Percentiles rank a stretch among this genome's conserved stretches.
Conservation (phyloP, 2,888 invertebrate genomes). For the Hedychridium roseum region DNA sequence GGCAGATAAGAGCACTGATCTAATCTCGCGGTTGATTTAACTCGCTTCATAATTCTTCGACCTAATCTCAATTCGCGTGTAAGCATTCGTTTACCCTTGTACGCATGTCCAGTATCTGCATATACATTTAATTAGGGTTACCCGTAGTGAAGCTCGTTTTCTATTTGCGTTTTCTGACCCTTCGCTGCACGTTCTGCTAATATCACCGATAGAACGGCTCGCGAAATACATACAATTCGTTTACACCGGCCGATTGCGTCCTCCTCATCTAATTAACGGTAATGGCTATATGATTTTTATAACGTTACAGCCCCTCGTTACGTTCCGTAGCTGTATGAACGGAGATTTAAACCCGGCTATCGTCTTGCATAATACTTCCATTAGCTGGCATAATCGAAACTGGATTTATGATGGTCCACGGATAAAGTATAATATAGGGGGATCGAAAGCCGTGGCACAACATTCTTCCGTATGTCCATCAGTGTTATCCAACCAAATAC, state of each 20-base stretch:
- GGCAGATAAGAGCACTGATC: conserved; percentile 60
- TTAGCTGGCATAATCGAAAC: conserved; percentile 63
- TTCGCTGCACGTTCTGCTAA: background rate
- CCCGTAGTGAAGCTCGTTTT: conserved; percentile 14
- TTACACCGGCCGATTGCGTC: background rate
- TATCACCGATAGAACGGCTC: too few relatives aligned
- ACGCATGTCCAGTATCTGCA: conserved; percentile 35
- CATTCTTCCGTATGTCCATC: too few relatives aligned
- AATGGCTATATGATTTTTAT: background rate
- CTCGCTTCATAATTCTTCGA: conserved; percentile 62
- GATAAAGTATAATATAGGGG: too few relatives aligned
- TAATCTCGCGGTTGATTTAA: conserved; percentile 62
- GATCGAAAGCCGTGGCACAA: too few relatives aligned
- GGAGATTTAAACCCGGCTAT: conserved; percentile 56
- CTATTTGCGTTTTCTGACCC: conserved; percentile 9
- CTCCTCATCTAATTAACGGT: background rate
- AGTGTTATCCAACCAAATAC: too few relatives aligned
- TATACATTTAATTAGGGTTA: conserved; percentile 57
- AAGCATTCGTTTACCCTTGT: conserved; percentile 52
- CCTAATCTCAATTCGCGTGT: conserved; percentile 61
- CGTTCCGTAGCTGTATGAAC: conserved; percentile 13
- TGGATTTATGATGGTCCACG: conserved; percentile 54
- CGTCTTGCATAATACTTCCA: conserved; percentile 60
- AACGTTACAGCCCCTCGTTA: background rate
- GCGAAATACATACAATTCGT: background rate